Evolutionary conservation across 2,888 invertebrate species (phyloP), one percentile per base, ranked within the genome.

Genomic region (Oscheius sp.): DNA sequence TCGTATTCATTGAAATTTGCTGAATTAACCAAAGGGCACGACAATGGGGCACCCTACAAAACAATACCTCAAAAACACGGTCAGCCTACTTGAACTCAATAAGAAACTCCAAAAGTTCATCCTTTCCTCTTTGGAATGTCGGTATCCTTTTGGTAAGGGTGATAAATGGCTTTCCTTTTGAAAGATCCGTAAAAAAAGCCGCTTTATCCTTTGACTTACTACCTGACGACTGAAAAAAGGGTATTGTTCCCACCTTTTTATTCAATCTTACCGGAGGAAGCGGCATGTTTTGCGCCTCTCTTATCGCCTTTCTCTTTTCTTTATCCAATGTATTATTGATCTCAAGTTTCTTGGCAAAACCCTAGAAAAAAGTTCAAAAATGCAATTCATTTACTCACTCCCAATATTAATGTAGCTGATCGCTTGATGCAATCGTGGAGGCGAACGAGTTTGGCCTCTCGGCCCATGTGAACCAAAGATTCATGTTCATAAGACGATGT

Each of bases 141-240:
- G 82, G 82, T 10, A 81, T 65, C 25, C 64, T 39, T 45, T 70
- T 71, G 4, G 65, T 31, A 15, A 76, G 57, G 20, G 72, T 53
- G 3, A 63, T 17, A n/a, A 72, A 42, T 1, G 79, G 66, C 39
- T 65, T 66, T 31, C 80, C 75, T 65, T 68, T 70, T 0, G 71
- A 58, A 34, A 83, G 65, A 39, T 79, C 79, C 4, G 81, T 74
- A 46, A 84, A 81, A 70, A 80, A 83, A 48, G 55, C 48, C 27
- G 65, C 37, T 34, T 77, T 68, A 15, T 75, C 64, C 29, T 42
- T 27, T 27, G 27, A 48, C n/a, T 17, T 27, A 15, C n/a, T 31
- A 31, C 57, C 45, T 10, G 34, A 33, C 1, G 58, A 15, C 58
- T 68, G 29, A 29, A 55, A 67, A 42, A 1, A 29, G n/a, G 6